These are phyloP conservation scores for Drosophila tristis DNA, from an alignment of 1,140 invertebrate species.

Conservation along the genomic window DNA sequence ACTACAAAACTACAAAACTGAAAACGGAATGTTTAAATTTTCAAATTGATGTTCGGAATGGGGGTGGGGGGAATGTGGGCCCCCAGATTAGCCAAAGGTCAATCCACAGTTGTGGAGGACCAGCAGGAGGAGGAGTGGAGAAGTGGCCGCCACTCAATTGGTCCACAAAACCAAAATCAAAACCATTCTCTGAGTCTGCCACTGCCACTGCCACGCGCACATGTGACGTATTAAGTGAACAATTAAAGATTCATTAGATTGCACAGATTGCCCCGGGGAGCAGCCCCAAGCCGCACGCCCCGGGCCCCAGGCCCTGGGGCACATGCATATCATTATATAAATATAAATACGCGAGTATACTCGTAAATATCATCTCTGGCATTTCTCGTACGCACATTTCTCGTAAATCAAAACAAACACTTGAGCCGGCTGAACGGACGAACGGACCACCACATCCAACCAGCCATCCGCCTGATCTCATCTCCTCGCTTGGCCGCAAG, in stretches of 20 bases:
- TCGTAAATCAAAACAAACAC: conserved; percentile 64
- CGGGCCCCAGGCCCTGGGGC: background rate
- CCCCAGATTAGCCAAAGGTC: conserved; percentile 13
- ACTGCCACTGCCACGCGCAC: background rate
- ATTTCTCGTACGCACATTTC: conserved; percentile 33
- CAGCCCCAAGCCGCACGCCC: background rate
- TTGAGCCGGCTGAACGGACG: conserved; percentile 47
- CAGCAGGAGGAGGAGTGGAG: too few species aligned
- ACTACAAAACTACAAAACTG: background rate
- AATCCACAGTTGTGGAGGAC: background rate
- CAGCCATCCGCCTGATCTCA: conserved; percentile 1
- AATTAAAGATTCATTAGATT: conserved; percentile 47
- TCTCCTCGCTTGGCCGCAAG: conserved; percentile 7
- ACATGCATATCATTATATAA: conserved; percentile 47
- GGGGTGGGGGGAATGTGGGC: background rate
- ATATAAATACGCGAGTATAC: conserved; percentile 13
- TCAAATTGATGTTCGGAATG: too few species aligned
- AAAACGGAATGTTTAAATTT: too few species aligned
- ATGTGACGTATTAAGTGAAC: conserved; percentile 18
- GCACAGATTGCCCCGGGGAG: conserved; percentile 43
- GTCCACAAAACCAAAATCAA: too few species aligned
- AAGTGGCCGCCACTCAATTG: too few species aligned
- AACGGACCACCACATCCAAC: too few species aligned
- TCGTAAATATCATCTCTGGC: conserved; percentile 24
- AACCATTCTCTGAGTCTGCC: background rate